A percentile compares a stretch with the other conserved stretches of the same genome.
Evolutionary conservation across 2,797 vertebrate species (phyloP).

Genomic region (Pteropus rufus): DNA sequence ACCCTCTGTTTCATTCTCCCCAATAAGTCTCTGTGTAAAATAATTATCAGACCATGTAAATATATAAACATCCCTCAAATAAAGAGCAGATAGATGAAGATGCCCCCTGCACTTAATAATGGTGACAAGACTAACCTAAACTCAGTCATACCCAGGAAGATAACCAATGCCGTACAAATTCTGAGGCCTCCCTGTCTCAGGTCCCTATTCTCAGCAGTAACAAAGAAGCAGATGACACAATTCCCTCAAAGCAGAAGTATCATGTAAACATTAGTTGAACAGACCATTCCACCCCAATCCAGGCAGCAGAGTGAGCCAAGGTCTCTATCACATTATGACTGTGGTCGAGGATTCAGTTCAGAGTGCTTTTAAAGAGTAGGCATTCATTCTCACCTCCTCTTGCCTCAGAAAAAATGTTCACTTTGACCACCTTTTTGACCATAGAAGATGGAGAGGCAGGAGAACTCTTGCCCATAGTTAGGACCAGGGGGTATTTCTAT

Average conservation of each 20-base stretch:
- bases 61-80: not conserved
- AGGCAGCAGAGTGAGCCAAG: not conserved
- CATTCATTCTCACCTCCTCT: not conserved
- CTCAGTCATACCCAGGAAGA: not conserved
- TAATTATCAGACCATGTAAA: not conserved
- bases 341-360: not conserved
- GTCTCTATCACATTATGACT: not conserved
- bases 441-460: rapidly evolving
- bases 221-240: not conserved
- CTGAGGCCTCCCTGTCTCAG: not conserved
- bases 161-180: not conserved
- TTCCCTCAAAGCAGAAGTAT: not conserved
- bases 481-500: not conserved
- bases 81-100: not conserved
- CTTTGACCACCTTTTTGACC: not conserved
- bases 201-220: not conserved
- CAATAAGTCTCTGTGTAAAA: not conserved
- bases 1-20: not conserved
- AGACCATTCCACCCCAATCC: not conserved
- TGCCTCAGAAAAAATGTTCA: not conserved
- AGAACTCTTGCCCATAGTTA: not conserved
- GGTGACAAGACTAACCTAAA: conserved; percentile 16
- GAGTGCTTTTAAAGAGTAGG: not conserved
- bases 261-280: not conserved
- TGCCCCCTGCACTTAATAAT: not conserved